Conservation (phyloP, 2,113 vertebrate genomes). For the Anolis sagrei region DNA sequence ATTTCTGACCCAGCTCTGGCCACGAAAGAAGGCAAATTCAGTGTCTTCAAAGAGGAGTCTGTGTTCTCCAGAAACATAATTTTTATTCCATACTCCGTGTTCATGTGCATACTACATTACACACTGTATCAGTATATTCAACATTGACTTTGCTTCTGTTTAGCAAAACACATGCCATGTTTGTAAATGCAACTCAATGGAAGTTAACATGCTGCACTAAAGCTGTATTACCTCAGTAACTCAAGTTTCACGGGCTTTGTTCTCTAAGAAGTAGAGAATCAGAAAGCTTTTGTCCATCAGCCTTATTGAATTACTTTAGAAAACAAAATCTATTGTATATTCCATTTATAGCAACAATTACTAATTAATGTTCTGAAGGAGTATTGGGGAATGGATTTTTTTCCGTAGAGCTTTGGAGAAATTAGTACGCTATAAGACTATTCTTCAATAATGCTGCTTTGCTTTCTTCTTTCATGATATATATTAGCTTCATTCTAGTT, state of each 20-base stretch:
- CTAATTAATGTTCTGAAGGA: slow-evolving; percentile 56
- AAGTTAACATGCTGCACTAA: slow-evolving; percentile 21
- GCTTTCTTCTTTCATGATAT: slow-evolving; percentile 55
- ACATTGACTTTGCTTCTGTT: slow-evolving; percentile 43
- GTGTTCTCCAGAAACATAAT: not conserved
- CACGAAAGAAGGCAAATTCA: not conserved
- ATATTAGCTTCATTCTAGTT: slow-evolving; percentile 39
- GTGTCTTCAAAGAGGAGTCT: not conserved
- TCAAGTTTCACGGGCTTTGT: slow-evolving; percentile 51
- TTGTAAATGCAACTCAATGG: slow-evolving; percentile 20
- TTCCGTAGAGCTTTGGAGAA: slow-evolving; percentile 48
- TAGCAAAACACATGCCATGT: not conserved
- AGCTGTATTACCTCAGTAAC: slow-evolving; percentile 9
- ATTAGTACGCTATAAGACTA: slow-evolving; percentile 55
- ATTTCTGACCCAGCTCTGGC: not conserved
- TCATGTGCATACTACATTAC: not conserved
- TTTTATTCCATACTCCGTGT: not conserved
- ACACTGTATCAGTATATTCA: not conserved
- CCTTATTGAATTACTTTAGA: slow-evolving; percentile 54
- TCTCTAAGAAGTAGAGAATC: slow-evolving; percentile 44
- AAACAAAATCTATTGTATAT: slow-evolving; percentile 42
- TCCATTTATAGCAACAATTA: slow-evolving; percentile 53
- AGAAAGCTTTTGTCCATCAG: slow-evolving; percentile 55
- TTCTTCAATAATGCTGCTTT: slow-evolving; percentile 46
- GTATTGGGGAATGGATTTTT: slow-evolving; percentile 56